Evolutionary conservation across 1,140 invertebrate species (phyloP), one percentile per base, ranked within the genome.

Genomic region (Onthophagus taurus): DNA sequence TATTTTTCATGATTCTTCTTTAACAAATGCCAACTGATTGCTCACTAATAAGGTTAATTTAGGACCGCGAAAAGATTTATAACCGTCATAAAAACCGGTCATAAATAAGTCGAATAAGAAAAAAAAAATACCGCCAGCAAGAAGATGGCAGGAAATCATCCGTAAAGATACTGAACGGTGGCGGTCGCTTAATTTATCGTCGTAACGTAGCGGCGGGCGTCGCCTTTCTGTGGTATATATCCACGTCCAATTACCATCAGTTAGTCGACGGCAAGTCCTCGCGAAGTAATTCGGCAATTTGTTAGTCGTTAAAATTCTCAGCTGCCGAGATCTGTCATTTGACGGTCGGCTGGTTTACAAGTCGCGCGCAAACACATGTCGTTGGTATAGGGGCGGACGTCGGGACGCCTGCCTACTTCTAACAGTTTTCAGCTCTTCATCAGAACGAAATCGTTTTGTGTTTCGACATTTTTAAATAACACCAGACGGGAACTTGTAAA

Each of bases 291-390:
- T 63, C 59, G 60, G 59, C 60, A 63, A 64, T 64, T 64, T 64
- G 62, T 64, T 63, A 61, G 60, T 64, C 62, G 62, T 64, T 64
- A 64, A 64, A 62, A 64, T 64, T 64, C 62, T 52, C 62, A 64
- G 62, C 62, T 64, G 61, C 52, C 55, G 59, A 50, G 50, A 60
- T 60, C 56, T 63, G 62, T 64, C 60, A 64, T 63, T 64, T 63
- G 61, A 48, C 59, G 61, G 54, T 64, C 54, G 60, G 59, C 50
- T 59, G 59, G 53, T 61, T 60, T 59, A 59, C 54, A 60, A 64
- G 50, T 60, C 61, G 54, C 50, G 57, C 59, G 53, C 55, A 53
- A 60, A 64, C 61, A 62, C 55, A 57, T 61, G 59, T 64, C 60
- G 55, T 52, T 42, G 35, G n/a, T n/a, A n/a, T n/a, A n/a, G n/a